Evolutionary conservation across 2,113 vertebrate genomes (phyloP), one percentile per base, ranked within the genome.

Genomic region (Parus major): DNA sequence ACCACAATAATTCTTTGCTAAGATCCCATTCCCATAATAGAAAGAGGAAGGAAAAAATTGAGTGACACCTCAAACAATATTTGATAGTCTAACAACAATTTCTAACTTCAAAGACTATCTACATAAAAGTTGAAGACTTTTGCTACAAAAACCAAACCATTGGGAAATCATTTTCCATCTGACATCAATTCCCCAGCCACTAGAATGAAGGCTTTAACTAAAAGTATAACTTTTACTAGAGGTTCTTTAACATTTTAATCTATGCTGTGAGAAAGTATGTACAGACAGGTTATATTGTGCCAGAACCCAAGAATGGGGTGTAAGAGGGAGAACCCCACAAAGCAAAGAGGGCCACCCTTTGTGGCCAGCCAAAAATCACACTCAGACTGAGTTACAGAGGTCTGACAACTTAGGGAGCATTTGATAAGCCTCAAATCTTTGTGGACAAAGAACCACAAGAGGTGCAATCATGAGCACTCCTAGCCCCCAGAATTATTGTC

Each of bases 111-210:
- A 98, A 98, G 97, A 96, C 95, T 96, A 97, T 97, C 97, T 97
- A 98, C 98, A 98, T 98, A 98, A 98, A 98, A 98, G 98, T 98
- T 98, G 98, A 98, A 98, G 97, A 98, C 97, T 98, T 98, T 98
- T 98, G 97, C 98, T 98, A 98, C 97, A 98, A 97, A 90, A 97
- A 97, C 97, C 97, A 97, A 98, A 91, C 98, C 98, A 97, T 23
- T 98, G 98, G 98, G 98, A 98, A 98, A 98, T 98, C 97, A 97
- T 98, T 97, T 98, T 96, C 96, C 95, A 92, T 95, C 97, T 98
- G 98, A 98, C 98, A 98, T 97, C 95, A 98, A 98, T 98, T 98
- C 98, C 98, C 97, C 89, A 97, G 97, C 94, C 94, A 94, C 95
- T 90, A 84, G 93, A 97, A 95, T 82, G 95, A 97, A 97, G 97